Conservation (phyloP, 2,797 vertebrate genomes). For the Setipinna tenuifilis region DNA sequence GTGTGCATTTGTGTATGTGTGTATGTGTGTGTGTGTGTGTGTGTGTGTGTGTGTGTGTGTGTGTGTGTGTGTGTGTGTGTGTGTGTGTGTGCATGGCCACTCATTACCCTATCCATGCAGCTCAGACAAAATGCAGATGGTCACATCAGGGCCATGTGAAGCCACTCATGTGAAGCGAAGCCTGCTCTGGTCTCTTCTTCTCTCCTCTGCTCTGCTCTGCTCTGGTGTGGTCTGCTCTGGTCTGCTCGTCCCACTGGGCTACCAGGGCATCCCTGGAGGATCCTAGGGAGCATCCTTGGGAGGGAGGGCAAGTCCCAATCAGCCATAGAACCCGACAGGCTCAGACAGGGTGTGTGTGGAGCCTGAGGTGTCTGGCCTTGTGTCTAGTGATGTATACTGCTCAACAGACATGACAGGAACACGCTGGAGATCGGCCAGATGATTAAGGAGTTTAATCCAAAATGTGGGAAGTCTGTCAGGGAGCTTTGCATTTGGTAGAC, state of each 20-base stretch:
- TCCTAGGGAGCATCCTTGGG: not conserved
- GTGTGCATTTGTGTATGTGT: too few species aligned
- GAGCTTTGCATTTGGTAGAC: not conserved
- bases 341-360: not conserved
- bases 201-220: too few species aligned
- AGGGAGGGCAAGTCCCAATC: not conserved
- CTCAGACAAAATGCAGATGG: not conserved
- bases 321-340: not conserved
- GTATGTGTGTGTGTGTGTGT: too few species aligned
- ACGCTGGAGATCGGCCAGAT: not conserved
- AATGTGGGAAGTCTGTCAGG: not conserved
- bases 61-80: too few species aligned
- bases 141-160: not conserved
- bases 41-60: too few species aligned
- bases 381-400: not conserved
- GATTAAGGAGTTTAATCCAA: not conserved
- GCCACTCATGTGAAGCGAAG: too few species aligned
- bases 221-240: too few species aligned
- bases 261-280: not conserved
- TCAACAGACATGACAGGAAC: not conserved
- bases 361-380: too few species aligned
- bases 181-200: too few species aligned
- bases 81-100: too few species aligned
- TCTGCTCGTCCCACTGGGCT: not conserved
- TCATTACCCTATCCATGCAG: too few species aligned